phyloP scores from a whole-genome alignment of 2,888 invertebrate genomes.

The Microplitis deprimator region DNA sequence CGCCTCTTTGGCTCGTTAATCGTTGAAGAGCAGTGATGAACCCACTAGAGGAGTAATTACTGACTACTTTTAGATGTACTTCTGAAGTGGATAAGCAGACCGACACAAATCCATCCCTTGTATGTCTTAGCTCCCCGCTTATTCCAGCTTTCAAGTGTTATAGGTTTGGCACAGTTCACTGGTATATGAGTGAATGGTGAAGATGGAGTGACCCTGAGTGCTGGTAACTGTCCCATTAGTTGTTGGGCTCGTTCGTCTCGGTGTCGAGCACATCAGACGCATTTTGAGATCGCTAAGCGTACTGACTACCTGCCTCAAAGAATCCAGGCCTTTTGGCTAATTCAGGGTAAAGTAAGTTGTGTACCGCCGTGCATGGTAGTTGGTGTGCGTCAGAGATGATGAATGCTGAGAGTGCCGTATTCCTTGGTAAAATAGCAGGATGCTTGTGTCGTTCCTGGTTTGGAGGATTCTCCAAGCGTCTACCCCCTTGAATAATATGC shows the following conservation, averaged over 20 bases:
- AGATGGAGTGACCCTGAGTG: slow-evolving; percentile 32
- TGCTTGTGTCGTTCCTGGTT: slow-evolving; percentile 38
- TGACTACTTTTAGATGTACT: slow-evolving; percentile 44
- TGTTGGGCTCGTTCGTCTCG: slow-evolving; percentile 10
- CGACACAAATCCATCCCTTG: slow-evolving; percentile 49
- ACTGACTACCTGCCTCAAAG: slow-evolving; percentile 36
- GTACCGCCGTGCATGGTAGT: slow-evolving; percentile 44
- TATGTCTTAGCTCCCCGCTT: slow-evolving; percentile 31
- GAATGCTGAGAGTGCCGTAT: too few relatives aligned
- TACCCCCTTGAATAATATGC: slow-evolving; percentile 40
- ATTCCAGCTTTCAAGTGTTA: slow-evolving; percentile 32
- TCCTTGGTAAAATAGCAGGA: slow-evolving; percentile 37
- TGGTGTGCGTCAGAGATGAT: slow-evolving; percentile 39
- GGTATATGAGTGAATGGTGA: slow-evolving; percentile 41
- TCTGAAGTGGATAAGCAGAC: slow-evolving; percentile 52
- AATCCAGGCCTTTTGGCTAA: slow-evolving; percentile 41
- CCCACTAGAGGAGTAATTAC: too few relatives aligned
- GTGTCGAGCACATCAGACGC: slow-evolving; percentile 41
- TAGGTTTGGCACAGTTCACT: slow-evolving; percentile 50
- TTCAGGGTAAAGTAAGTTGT: slow-evolving; percentile 35
- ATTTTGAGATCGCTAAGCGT: slow-evolving; percentile 36
- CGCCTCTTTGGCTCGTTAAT: too few relatives aligned
- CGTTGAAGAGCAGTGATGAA: too few relatives aligned
- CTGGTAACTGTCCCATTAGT: slow-evolving; percentile 34
- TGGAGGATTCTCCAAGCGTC: too few relatives aligned